These are phyloP conservation scores for Biston betularia DNA, from an alignment of 2,888 invertebrate species.

Conservation along the genomic window DNA sequence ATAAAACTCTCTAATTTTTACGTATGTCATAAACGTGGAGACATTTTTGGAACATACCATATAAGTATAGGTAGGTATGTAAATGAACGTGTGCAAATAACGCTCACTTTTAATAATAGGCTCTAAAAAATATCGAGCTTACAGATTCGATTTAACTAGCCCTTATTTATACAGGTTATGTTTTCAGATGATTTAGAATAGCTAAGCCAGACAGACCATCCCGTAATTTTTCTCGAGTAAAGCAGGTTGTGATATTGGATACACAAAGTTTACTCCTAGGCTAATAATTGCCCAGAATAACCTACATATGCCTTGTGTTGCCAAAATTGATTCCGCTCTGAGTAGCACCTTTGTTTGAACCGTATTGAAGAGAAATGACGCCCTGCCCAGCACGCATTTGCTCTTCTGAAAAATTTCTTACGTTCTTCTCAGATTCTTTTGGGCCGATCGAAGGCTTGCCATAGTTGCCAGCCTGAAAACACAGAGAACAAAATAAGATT, in stretches of 20 bases:
- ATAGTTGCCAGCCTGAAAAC: conserved; percentile 90
- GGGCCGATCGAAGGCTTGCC: conserved; percentile 97
- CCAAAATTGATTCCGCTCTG: conserved; percentile 99
- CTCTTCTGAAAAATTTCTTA: conserved; percentile 97
- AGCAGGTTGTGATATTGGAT: conserved; percentile 5
- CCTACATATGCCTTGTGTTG: conserved; percentile 98
- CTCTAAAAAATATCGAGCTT: too few relatives aligned
- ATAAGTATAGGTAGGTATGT: too few relatives aligned
- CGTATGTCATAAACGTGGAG: too few relatives aligned
- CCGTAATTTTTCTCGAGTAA: conserved; percentile 31
- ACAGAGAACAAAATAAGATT: conserved; percentile 2
- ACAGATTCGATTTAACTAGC: too few relatives aligned
- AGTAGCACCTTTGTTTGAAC: conserved; percentile 98
- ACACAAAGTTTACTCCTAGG: conserved; percentile 8
- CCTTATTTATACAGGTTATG: neutral
- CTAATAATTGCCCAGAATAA: conserved; percentile 5
- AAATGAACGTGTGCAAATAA: too few relatives aligned
- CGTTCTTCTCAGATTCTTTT: conserved; percentile 98
- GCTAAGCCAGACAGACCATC: conserved; percentile 27
- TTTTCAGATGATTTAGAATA: neutral
- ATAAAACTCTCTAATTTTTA: too few relatives aligned
- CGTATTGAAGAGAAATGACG: conserved; percentile 97
- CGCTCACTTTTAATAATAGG: too few relatives aligned
- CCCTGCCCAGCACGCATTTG: conserved; percentile 97
- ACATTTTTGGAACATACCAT: too few relatives aligned